Evolutionary conservation across 1,140 invertebrate genomes (phyloP), one percentile per base, ranked within the genome.

Genomic region (Brachionus manjavacas): DNA sequence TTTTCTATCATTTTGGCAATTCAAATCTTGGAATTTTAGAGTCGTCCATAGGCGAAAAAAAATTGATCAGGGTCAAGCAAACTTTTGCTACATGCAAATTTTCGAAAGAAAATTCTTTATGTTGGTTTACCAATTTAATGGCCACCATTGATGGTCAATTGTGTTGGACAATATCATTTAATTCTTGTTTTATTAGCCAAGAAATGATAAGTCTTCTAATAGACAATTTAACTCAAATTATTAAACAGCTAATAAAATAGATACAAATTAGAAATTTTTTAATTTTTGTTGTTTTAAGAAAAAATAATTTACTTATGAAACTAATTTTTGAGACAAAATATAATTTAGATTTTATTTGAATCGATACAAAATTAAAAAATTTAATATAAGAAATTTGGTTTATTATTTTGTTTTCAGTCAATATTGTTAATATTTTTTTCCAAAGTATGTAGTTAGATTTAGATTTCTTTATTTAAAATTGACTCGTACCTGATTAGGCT

Each of bases 1-100:
- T 64, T 81, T 43, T 81, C 12, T 68, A 81, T 64, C 79, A 81
- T 68, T 81, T 81, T 64, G 52, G 79, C 11, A 81, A 81, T 68
- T 81, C 79, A 28, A 81, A 81, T 81, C 52, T 81, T 20, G 79
- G 79, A 8, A 46, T 81, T 41, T 6, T 81, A 46, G 41, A 81
- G n/a, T 64, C 79, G 8, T 43, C 31, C 9, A 28, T 46, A 14
- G 39, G 49, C 12, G 39, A 68, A 41, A 35, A 23, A 25, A 68
- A 60, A 14, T 31, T 81, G 52, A 81, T 81, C 12, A 41, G 14
- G 16, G 16, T 81, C 11, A 81, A 81, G 28, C 79, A 81, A 64
- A 68, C 64, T 35, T 81, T 64, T 46, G 49, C 79, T 11, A 81
- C 79, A 9, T 9, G 49, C 11, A 60, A 23, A 35, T 64, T 41